phyloP scores from a whole-genome alignment of 2,888 invertebrate species.

The Lasius fuliginosus region DNA sequence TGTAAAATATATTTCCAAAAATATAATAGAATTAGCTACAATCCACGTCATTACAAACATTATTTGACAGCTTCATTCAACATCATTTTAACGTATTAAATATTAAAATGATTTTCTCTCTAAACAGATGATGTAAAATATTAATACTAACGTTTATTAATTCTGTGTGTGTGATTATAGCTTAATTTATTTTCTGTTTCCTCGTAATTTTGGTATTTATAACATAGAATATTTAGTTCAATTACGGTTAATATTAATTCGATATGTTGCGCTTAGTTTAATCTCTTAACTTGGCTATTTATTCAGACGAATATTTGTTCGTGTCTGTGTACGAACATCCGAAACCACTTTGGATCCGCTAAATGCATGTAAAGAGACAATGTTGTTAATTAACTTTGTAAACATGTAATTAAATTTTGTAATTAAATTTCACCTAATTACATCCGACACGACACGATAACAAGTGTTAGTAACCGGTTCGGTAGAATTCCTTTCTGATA shows the following conservation, averaged over 20 bases:
- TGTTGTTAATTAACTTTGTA: slow-evolving; percentile 28
- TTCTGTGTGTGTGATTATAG: not conserved
- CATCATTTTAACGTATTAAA: not conserved
- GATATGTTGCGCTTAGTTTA: slow-evolving; percentile 18
- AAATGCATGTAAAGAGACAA: slow-evolving; percentile 17
- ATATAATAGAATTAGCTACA: not conserved
- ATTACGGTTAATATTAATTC: slow-evolving; percentile 3
- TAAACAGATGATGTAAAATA: not conserved
- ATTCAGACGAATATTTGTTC: slow-evolving; percentile 18
- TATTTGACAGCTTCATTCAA: not conserved
- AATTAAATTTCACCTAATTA: slow-evolving; percentile 4
- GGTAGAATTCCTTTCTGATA: not conserved
- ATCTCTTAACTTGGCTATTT: slow-evolving; percentile 19
- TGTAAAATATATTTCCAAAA: not conserved
- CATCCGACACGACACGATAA: not conserved
- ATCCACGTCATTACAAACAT: not conserved
- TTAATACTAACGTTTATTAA: not conserved
- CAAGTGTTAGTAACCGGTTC: not conserved
- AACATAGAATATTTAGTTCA: not conserved
- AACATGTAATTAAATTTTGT: slow-evolving; percentile 5
- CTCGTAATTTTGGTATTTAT: not conserved
- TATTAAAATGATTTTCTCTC: not conserved
- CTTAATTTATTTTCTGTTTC: not conserved
- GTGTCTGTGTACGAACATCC: slow-evolving; percentile 5
- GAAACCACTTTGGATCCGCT: slow-evolving; percentile 5